These are phyloP conservation scores for Hyppa rectilinea DNA, from an alignment of 2,888 invertebrate species.

Conservation along the genomic window DNA sequence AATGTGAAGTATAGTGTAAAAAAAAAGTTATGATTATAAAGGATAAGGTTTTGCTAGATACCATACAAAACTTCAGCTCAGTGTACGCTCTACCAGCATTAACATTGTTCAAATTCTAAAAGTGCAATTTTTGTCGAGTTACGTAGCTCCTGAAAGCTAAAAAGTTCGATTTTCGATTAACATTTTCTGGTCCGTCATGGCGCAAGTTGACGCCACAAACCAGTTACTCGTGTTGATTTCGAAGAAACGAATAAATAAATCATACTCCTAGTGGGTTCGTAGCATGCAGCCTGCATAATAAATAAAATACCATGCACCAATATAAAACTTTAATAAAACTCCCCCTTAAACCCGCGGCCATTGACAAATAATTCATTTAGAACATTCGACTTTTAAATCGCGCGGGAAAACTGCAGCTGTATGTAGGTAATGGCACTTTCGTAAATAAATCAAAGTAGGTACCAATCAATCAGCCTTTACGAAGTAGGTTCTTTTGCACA, in stretches of 20 bases:
- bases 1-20: neutral
- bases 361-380: conserved; percentile 53
- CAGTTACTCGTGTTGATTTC: conserved; percentile 5
- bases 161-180: neutral
- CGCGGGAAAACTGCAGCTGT: conserved; percentile 46
- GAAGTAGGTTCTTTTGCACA: conserved; percentile 1
- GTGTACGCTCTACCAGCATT: neutral
- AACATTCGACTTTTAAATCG: conserved; percentile 50
- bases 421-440: conserved; percentile 35
- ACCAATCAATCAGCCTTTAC: conserved; percentile 29
- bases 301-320: conserved; percentile 49
- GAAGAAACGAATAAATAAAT: conserved; percentile 9
- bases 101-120: neutral
- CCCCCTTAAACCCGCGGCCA: conserved; percentile 24
- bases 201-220: neutral
- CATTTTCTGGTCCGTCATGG: neutral
- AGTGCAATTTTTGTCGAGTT: neutral
- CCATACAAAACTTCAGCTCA: neutral
- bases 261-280: neutral
- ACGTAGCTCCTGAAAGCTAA: neutral
- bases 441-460: conserved; percentile 43
- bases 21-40: neutral
- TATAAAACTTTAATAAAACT: conserved; percentile 46
- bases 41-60: neutral
- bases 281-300: conserved; percentile 31